phyloP scores from a whole-genome alignment of 1,140 invertebrate species.

The Pseudomyrmex pallidus region DNA sequence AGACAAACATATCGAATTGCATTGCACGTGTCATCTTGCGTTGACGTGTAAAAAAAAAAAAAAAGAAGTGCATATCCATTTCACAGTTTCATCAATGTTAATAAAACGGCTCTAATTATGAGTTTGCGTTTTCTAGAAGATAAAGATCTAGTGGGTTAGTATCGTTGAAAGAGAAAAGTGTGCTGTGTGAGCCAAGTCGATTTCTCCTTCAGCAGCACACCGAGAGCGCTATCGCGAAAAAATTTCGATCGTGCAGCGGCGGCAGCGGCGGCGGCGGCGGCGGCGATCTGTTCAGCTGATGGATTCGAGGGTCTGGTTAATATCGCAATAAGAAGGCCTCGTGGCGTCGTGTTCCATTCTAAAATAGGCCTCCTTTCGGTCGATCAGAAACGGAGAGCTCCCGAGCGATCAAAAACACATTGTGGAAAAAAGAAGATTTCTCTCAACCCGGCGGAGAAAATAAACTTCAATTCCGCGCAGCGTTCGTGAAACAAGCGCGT shows the following conservation, averaged over 20 bases:
- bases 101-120: too few relatives aligned
- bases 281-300: not conserved
- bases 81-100: too few relatives aligned
- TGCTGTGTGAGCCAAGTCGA: not conserved
- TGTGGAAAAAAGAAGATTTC: not conserved
- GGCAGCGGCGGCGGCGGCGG: not conserved
- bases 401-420: not conserved
- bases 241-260: slow-evolving; percentile 1
- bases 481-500: not conserved
- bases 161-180: not conserved
- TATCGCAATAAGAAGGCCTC: not conserved
- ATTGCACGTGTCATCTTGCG: too few relatives aligned
- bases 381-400: not conserved
- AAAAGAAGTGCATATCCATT: too few relatives aligned
- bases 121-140: not conserved
- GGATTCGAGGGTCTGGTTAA: not conserved
- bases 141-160: not conserved
- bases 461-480: not conserved
- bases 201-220: not conserved
- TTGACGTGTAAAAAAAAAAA: too few relatives aligned
- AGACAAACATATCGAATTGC: too few relatives aligned
- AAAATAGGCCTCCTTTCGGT: slow-evolving; percentile 24
- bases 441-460: not conserved
- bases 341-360: slow-evolving; percentile 5
- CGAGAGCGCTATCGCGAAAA: slow-evolving; percentile 6